These are phyloP conservation scores for Sisyra nigra DNA, from an alignment of 2,888 invertebrate genomes.

Conservation along the genomic window DNA sequence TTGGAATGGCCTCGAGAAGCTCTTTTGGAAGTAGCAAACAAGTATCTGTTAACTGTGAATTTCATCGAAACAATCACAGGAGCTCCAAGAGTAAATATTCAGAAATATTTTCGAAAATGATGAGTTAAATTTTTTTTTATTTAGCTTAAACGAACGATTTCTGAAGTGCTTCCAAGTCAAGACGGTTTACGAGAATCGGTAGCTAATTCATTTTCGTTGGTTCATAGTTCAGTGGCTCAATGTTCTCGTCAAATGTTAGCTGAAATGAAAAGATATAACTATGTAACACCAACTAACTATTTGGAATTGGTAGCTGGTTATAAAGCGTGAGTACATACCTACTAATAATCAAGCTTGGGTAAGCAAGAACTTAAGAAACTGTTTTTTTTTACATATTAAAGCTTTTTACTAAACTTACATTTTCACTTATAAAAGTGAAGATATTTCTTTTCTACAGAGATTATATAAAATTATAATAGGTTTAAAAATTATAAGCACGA, in stretches of 20 bases:
- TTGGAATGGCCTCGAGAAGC: constrained; percentile 79
- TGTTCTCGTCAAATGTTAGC: constrained; percentile 54
- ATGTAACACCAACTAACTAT: constrained; percentile 81
- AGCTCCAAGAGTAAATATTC: constrained; percentile 27
- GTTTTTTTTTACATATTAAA: neutral
- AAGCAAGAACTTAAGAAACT: constrained; percentile 1
- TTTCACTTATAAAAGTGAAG: too few species aligned
- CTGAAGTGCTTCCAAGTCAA: constrained; percentile 28
- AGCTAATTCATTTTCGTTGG: constrained; percentile 60
- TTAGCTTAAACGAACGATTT: constrained; percentile 22
- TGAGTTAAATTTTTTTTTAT: neutral
- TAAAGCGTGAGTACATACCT: constrained; percentile 40
- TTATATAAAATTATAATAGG: too few species aligned
- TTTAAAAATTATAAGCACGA: too few species aligned
- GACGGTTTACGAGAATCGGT: constrained; percentile 45
- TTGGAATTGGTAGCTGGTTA: constrained; percentile 72
- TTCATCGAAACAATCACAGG: constrained; percentile 55
- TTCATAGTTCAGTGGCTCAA: constrained; percentile 67
- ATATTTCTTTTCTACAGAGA: too few species aligned
- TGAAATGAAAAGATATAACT: constrained; percentile 68
- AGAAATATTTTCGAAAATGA: neutral
- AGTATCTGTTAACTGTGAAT: constrained; percentile 57
- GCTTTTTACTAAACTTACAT: too few species aligned
- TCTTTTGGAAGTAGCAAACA: constrained; percentile 74
- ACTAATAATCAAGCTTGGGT: too few species aligned